Percentiles rank a stretch among this genome's conserved stretches.
These are phyloP conservation scores for Pterophyllum scalare DNA, from an alignment of 2,113 vertebrate species.

Conservation along the genomic window DNA sequence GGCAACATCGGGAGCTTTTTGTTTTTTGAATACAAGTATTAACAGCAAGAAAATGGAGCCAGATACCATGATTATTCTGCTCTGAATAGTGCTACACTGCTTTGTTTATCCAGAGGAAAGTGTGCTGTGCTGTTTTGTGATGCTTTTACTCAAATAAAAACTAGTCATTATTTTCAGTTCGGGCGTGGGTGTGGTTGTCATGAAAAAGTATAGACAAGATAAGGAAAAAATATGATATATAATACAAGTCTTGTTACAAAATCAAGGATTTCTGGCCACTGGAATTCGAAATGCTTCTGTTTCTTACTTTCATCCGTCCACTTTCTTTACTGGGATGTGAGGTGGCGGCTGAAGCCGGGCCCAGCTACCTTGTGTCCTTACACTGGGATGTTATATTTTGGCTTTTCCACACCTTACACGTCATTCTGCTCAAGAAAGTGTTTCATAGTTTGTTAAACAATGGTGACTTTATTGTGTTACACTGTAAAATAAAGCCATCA, in stretches of 20 bases:
- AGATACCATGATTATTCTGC: constrained; percentile 1
- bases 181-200: neutral
- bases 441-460: too few species aligned
- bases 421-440: too few species aligned
- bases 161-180: neutral
- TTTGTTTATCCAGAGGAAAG: neutral
- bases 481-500: too few species aligned
- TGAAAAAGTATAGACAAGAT: neutral
- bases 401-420: too few species aligned
- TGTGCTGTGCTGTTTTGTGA: neutral
- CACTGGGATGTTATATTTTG: too few species aligned
- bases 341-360: neutral
- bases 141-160: neutral
- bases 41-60: constrained; percentile 17
- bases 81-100: neutral
- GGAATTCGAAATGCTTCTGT: neutral
- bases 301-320: neutral
- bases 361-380: neutral
- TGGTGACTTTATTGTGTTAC: too few species aligned
- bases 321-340: neutral
- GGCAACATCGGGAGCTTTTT: neutral
- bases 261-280: neutral
- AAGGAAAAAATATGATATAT: neutral
- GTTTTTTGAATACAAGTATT: constrained; percentile 25
- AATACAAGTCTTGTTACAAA: neutral